Percentiles rank a stretch among this genome's conserved stretches.
Conservation (phyloP, 2,888 invertebrate species). For the Drosophila yooni region DNA sequence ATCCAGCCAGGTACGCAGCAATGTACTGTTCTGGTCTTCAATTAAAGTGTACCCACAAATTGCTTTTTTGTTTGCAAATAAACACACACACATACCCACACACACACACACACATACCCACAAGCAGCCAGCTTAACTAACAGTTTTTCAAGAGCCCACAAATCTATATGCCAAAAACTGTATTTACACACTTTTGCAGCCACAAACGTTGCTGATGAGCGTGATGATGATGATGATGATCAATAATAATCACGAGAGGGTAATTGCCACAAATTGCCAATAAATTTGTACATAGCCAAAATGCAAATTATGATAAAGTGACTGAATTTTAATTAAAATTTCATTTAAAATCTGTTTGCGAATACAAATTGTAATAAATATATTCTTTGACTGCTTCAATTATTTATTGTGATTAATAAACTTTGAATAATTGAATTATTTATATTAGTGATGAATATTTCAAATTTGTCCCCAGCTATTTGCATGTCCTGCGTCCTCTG, state of each 20-base stretch:
- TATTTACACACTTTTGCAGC: neutral
- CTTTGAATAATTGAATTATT: neutral
- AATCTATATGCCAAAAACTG: slow-evolving; percentile 9
- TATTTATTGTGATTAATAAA: neutral
- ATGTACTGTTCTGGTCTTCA: slow-evolving; percentile 49
- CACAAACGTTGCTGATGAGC: slow-evolving; percentile 9
- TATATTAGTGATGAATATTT: neutral
- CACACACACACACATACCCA: neutral
- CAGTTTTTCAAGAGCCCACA: neutral
- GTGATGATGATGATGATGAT: neutral
- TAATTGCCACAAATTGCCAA: slow-evolving; percentile 11
- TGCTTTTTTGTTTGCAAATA: slow-evolving; percentile 74
- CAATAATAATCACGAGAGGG: slow-evolving; percentile 12
- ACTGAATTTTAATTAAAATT: neutral
- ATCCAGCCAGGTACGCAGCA: slow-evolving; percentile 25
- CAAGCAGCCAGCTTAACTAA: neutral
- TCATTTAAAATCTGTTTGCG: neutral
- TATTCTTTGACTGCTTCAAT: neutral
- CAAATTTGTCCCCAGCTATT: neutral
- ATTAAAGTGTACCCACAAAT: slow-evolving; percentile 73
- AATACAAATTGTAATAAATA: neutral
- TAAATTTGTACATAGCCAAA: neutral
- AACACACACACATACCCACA: slow-evolving; percentile 32
- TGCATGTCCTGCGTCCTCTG: neutral
- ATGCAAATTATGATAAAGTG: slow-evolving; percentile 1